Base-by-base conservation (phyloP, 2,888 invertebrate genomes). In the Sicus ferrugineus region DNA sequence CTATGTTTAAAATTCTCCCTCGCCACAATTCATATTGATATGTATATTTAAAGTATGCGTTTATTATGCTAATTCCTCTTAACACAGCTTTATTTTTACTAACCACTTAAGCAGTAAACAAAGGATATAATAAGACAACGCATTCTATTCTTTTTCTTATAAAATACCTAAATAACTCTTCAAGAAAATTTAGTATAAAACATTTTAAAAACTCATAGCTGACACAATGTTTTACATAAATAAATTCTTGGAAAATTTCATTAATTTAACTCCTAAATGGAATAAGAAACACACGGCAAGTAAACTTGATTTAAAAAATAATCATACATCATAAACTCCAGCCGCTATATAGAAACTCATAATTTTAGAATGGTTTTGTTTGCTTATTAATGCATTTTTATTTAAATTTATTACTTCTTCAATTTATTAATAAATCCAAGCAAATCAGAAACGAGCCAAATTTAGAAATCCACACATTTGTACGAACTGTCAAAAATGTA, bases 211-310 rank as follows among this genome's bases (percentile, higher is more conserved):
- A 79, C 80, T 77, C 82, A 81, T 85, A 84, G 85, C 85, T 85
- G 85, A 85, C 85, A 85, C 85, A 85, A 85, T 85, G 85, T 85
- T 82, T 81, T 83, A 70, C 70, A 56, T 46, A 67, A 62, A 70
- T 59, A 64, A 71, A 68, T 66, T 30, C 58, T 67, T 67, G 21
- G 42, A 70, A 63, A 34, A 61, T 38, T 42, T 61, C 6, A 46
- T 46, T 46, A 3, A 14, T 16, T 5, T 46, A 46, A 46, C 46
- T 46, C 19, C 46, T 46, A n/a, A n/a, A 5, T 34, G 11, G 11
- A 34, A 34, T 9, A 34, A 34, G 6, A 56, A 56, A 56, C 16
- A n/a, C n/a, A n/a, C n/a, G n/a, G n/a, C n/a, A 28, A 56, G 9
- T 56, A 23, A 16, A 21, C 6, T 56, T 19, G 30, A 52, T 50